Evolutionary conservation across 2,797 vertebrate genomes (phyloP).

Genomic region (Eulemur coronatus): DNA sequence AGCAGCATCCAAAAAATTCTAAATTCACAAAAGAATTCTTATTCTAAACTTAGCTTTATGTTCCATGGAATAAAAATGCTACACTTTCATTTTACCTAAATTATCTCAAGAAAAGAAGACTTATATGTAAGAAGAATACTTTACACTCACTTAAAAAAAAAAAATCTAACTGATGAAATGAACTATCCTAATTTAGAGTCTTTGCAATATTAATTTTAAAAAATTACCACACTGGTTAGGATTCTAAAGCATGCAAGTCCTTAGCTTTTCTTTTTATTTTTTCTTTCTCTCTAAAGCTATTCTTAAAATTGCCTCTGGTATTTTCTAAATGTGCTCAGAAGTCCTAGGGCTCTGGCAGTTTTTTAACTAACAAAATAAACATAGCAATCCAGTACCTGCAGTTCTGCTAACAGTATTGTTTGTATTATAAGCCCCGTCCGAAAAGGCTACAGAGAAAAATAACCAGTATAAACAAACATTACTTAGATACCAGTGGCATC

Average conservation of each 20-base stretch:
- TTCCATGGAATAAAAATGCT: not conserved
- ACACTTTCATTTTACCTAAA: slow-evolving; percentile 17
- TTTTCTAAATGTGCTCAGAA: slow-evolving; percentile 60
- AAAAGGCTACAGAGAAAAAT: slow-evolving; percentile 68
- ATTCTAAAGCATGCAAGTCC: not conserved
- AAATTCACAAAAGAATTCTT: slow-evolving; percentile 3
- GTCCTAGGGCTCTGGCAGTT: slow-evolving; percentile 52
- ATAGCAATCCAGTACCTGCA: slow-evolving; percentile 61
- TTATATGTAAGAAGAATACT: not conserved
- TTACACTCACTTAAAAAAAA: not conserved
- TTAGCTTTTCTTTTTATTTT: slow-evolving; percentile 20
- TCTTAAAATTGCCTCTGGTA: slow-evolving; percentile 63
- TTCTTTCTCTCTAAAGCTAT: slow-evolving; percentile 43
- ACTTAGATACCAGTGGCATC: slow-evolving; percentile 71
- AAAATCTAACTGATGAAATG: not conserved
- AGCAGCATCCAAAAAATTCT: not conserved
- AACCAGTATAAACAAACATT: slow-evolving; percentile 73
- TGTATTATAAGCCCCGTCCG: slow-evolving; percentile 67
- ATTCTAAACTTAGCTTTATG: slow-evolving; percentile 26
- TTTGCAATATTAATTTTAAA: not conserved
- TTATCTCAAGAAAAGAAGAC: not conserved
- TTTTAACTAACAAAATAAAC: slow-evolving; percentile 79
- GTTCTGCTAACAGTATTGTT: slow-evolving; percentile 69
- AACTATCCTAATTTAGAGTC: not conserved
- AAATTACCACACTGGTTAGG: not conserved